Percentiles rank a stretch among this genome's conserved stretches.
phyloP scores from a whole-genome alignment of 2,888 invertebrate species.

The Eucera pruinosa region DNA sequence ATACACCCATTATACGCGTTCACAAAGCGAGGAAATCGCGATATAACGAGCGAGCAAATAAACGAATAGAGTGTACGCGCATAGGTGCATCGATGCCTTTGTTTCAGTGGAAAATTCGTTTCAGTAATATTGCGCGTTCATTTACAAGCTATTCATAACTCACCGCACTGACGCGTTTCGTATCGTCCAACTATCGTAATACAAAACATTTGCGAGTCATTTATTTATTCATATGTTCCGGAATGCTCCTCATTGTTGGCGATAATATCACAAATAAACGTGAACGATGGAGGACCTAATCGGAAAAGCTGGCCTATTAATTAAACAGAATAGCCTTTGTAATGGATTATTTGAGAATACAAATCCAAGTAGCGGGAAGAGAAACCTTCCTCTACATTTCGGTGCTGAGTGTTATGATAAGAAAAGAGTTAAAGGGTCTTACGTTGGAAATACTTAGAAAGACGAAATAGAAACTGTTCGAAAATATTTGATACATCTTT shows the following conservation, averaged over 20 bases:
- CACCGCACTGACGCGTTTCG: not conserved
- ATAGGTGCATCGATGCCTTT: not conserved
- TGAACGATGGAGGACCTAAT: not conserved
- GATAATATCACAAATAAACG: conserved; percentile 1
- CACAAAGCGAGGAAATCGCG: not conserved
- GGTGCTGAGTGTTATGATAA: too few species aligned
- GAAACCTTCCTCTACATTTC: too few species aligned
- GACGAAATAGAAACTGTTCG: too few species aligned
- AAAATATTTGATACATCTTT: too few species aligned
- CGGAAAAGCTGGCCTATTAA: conserved; percentile 15
- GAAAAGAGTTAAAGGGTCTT: too few species aligned
- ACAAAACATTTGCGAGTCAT: conserved; percentile 16
- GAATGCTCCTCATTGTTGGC: not conserved
- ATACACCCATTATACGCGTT: too few species aligned
- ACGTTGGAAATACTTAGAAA: too few species aligned
- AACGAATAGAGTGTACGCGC: not conserved
- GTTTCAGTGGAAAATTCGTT: conserved; percentile 8
- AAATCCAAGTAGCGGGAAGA: not conserved
- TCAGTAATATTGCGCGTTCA: conserved; percentile 17
- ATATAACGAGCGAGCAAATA: not conserved
- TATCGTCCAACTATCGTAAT: conserved; percentile 17
- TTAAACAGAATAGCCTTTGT: not conserved
- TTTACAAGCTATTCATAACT: conserved; percentile 6
- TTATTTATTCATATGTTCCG: conserved; percentile 10
- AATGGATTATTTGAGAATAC: not conserved